phyloP scores from a whole-genome alignment of 2,113 vertebrate species.

The Hypanus sabinus region DNA sequence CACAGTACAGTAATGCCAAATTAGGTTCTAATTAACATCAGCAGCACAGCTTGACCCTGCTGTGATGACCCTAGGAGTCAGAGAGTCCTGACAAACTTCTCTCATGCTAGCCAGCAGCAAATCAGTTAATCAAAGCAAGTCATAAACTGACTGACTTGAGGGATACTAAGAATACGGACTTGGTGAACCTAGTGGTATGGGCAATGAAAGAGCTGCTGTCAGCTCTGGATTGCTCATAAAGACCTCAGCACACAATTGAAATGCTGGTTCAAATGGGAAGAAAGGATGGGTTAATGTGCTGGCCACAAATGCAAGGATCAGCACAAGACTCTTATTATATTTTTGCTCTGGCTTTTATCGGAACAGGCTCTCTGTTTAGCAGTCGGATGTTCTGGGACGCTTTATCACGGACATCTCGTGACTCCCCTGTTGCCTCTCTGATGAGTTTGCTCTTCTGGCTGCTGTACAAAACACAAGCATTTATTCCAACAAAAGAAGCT shows the following conservation, averaged over 20 bases:
- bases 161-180: background rate
- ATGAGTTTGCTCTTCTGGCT: background rate
- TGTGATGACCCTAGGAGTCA: conserved; percentile 9
- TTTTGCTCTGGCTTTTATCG: background rate
- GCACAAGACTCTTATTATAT: conserved; percentile 31
- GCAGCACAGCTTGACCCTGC: background rate
- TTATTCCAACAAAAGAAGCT: background rate
- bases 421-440: background rate
- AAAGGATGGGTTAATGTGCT: background rate
- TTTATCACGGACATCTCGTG: background rate
- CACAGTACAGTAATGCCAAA: conserved; percentile 28
- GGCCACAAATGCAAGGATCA: conserved; percentile 2
- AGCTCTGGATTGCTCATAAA: background rate
- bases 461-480: background rate
- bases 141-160: conserved; percentile 3
- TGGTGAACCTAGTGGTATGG: background rate
- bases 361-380: conserved; percentile 3
- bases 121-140: conserved; percentile 6
- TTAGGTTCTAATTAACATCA: conserved; percentile 26
- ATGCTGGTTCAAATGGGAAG: background rate
- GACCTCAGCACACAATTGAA: background rate
- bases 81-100: background rate
- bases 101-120: background rate
- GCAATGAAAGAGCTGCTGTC: conserved; percentile 27
- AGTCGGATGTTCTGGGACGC: background rate